Conservation (phyloP, 2,113 vertebrate species). For the Dendrocopos noguchii region DNA sequence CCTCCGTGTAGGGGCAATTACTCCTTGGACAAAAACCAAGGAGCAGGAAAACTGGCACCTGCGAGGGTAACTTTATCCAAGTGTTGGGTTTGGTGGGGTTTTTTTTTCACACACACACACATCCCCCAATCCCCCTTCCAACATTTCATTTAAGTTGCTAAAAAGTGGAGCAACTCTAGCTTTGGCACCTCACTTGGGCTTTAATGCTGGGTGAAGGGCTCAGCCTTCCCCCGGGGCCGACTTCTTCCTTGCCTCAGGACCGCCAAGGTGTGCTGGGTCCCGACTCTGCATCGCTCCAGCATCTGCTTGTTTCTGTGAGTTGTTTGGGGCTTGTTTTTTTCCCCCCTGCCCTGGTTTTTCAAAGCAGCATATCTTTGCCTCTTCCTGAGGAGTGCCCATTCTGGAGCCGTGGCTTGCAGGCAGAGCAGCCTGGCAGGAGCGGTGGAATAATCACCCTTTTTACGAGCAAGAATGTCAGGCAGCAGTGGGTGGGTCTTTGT, state of each 20-base stretch:
- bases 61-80: neutral
- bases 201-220: neutral
- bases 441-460: conserved; percentile 41
- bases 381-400: neutral
- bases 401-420: neutral
- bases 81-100: too few species aligned
- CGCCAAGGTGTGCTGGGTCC: neutral
- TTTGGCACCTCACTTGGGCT: neutral
- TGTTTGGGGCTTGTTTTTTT: too few species aligned
- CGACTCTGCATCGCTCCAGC: conserved; percentile 2
- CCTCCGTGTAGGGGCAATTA: accelerated
- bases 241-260: neutral
- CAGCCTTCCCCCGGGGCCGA: neutral
- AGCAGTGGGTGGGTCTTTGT: conserved; percentile 36
- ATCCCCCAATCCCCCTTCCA: neutral
- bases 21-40: neutral
- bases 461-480: conserved; percentile 6
- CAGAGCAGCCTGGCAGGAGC: neutral
- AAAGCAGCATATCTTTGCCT: conserved; percentile 15
- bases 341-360: conserved; percentile 34
- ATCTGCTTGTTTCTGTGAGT: conserved; percentile 7
- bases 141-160: neutral
- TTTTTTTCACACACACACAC: too few species aligned
- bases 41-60: neutral
- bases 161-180: neutral